phyloP scores from a whole-genome alignment of 2,113 vertebrate species.

The Platycercus adscitus region DNA sequence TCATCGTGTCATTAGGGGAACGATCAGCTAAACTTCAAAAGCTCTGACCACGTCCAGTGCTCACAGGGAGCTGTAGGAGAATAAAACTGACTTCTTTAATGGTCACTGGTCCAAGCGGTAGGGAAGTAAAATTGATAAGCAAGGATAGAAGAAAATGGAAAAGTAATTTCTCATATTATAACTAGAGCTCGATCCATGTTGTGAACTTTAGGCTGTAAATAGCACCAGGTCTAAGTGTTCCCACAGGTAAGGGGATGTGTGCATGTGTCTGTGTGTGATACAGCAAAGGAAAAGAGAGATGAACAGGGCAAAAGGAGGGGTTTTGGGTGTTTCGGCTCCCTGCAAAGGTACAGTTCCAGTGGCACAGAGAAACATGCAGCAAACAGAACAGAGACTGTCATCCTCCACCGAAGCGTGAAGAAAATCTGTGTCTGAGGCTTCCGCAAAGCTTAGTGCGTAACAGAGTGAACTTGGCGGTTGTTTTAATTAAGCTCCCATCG shows the following conservation, averaged over 20 bases:
- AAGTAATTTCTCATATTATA: neutral
- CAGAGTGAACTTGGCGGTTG: neutral
- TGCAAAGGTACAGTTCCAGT: neutral
- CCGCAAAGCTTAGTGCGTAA: neutral
- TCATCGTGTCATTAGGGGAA: neutral
- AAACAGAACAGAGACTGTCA: neutral
- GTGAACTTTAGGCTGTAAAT: neutral
- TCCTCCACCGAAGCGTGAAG: neutral
- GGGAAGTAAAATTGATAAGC: neutral
- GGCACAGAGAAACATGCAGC: neutral
- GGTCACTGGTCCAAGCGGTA: neutral
- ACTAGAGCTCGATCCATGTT: neutral
- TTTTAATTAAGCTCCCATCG: slow-evolving; percentile 34
- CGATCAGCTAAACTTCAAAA: neutral
- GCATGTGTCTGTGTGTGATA: neutral
- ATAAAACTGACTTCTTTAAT: neutral
- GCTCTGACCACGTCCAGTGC: neutral
- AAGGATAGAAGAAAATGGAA: neutral
- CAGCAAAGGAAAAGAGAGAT: neutral
- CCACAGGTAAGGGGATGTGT: neutral
- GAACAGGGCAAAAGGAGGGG: neutral
- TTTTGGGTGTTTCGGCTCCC: neutral
- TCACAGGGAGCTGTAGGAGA: neutral
- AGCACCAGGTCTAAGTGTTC: neutral
- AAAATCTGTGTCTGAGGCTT: neutral